Percentiles rank a stretch among this genome's conserved stretches.
These are phyloP conservation scores for Cichladusa arquata DNA, from an alignment of 2,113 vertebrate genomes.

Conservation along the genomic window DNA sequence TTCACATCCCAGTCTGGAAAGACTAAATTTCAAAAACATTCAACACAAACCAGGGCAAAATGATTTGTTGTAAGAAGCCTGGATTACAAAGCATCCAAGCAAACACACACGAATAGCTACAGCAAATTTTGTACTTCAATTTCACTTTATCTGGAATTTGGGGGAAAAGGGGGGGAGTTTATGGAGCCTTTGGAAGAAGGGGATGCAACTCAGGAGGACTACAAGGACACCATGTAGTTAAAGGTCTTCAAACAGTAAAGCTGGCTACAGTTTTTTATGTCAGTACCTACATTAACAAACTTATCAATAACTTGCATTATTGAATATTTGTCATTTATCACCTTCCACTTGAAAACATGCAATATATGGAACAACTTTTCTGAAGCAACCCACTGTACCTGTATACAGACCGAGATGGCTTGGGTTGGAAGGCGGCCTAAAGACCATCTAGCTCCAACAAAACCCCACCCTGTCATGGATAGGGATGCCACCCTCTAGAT, in stretches of 20 bases:
- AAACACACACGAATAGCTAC: not conserved
- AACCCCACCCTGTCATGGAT: not conserved
- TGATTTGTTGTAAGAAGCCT: not conserved
- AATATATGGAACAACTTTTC: not conserved
- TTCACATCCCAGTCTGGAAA: not conserved
- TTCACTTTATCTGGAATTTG: not conserved
- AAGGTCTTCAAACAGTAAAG: not conserved
- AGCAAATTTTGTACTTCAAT: not conserved
- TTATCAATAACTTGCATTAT: not conserved
- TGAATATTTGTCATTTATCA: not conserved
- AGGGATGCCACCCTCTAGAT: not conserved
- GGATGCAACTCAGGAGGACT: not conserved
- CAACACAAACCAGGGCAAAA: not conserved
- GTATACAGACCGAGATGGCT: not conserved
- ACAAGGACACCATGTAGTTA: not conserved
- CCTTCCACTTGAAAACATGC: not conserved
- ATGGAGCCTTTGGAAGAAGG: not conserved
- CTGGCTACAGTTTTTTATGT: not conserved
- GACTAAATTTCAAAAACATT: not conserved
- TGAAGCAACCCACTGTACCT: not conserved
- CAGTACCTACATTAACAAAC: not conserved
- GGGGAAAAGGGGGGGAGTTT: accelerated
- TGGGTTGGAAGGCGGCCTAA: not conserved
- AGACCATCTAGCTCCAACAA: not conserved
- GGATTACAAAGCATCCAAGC: not conserved